phyloP scores from a whole-genome alignment of 30 jellyfish, hydroid and myxozoan species.

The Aurelia sp. region DNA sequence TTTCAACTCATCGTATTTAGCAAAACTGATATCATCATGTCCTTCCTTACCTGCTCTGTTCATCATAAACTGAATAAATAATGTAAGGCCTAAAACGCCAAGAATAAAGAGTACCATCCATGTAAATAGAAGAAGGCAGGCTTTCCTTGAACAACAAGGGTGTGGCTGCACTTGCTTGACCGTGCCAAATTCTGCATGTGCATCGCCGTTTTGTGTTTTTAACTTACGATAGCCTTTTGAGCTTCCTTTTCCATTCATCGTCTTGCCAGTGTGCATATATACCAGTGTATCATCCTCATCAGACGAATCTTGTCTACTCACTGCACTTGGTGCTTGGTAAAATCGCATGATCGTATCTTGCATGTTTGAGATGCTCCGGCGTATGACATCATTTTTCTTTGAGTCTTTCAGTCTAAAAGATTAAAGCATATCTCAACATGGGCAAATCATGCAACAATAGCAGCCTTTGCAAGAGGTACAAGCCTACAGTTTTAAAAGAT shows the following conservation, averaged over 20 bases:
- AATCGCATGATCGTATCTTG: slow-evolving; percentile 75
- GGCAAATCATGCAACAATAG: no score
- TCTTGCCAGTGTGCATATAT: slow-evolving; percentile 3
- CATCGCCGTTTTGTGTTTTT: slow-evolving; percentile 20
- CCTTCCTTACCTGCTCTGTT: background rate
- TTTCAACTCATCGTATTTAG: slow-evolving; percentile 7
- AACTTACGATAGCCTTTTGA: slow-evolving; percentile 21
- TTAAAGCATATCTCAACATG: background rate
- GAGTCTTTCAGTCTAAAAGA: background rate
- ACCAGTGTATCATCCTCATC: slow-evolving; percentile 21
- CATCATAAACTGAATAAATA: slow-evolving; percentile 18
- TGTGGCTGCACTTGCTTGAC: slow-evolving; percentile 34
- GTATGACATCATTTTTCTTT: background rate
- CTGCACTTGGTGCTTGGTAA: slow-evolving; percentile 69
- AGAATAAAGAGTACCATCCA: slow-evolving; percentile 37
- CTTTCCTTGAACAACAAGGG: slow-evolving; percentile 35
- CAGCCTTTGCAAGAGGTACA: no score
- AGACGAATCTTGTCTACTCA: slow-evolving; percentile 1
- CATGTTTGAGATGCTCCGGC: slow-evolving; percentile 24
- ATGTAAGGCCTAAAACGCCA: slow-evolving; percentile 39
- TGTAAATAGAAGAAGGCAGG: slow-evolving; percentile 16
- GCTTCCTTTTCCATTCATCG: slow-evolving; percentile 21
- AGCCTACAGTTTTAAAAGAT: no score
- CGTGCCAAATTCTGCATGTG: background rate
- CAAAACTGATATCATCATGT: background rate